Conservation (phyloP, 2,888 invertebrate species). For the Calliphora vomitoria region DNA sequence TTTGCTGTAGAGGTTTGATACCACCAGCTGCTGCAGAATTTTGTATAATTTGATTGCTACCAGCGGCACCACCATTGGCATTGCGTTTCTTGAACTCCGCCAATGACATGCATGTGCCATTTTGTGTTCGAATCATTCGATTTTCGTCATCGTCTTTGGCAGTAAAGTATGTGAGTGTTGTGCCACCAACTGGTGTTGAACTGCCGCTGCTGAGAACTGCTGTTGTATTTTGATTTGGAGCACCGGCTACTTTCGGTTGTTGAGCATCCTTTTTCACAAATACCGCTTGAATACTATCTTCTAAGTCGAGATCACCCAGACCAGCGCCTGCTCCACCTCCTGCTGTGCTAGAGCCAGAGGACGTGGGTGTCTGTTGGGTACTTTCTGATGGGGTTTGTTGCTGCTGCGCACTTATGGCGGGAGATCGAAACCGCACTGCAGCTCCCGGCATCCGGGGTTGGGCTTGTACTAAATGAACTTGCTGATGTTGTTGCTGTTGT, state of each 20-base stretch:
- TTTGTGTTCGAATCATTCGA: slow-evolving; percentile 79
- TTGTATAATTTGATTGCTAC: slow-evolving; percentile 57
- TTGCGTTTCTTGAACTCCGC: slow-evolving; percentile 82
- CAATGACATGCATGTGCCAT: slow-evolving; percentile 81
- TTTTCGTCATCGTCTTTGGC: slow-evolving; percentile 81
- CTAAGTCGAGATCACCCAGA: slow-evolving; percentile 80
- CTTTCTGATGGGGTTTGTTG: slow-evolving; percentile 56
- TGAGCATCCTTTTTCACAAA: slow-evolving; percentile 82
- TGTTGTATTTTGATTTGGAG: slow-evolving; percentile 57
- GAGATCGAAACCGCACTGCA: slow-evolving; percentile 69
- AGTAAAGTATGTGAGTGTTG: slow-evolving; percentile 79
- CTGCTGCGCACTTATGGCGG: slow-evolving; percentile 58
- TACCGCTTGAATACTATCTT: slow-evolving; percentile 83
- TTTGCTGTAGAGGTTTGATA: slow-evolving; percentile 68
- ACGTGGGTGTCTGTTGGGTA: slow-evolving; percentile 57
- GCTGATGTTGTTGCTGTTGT: slow-evolving; percentile 74
- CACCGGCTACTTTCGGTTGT: slow-evolving; percentile 75
- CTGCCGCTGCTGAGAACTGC: slow-evolving; percentile 77
- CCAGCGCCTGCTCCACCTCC: slow-evolving; percentile 44
- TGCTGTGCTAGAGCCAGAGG: slow-evolving; percentile 26
- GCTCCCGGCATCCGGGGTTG: slow-evolving; percentile 71
- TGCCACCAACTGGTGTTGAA: slow-evolving; percentile 77
- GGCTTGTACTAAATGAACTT: slow-evolving; percentile 75
- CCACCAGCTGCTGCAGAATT: slow-evolving; percentile 43
- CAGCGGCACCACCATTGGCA: slow-evolving; percentile 63